Conservation (phyloP, 2,797 vertebrate genomes). For the Galago senegalensis region DNA sequence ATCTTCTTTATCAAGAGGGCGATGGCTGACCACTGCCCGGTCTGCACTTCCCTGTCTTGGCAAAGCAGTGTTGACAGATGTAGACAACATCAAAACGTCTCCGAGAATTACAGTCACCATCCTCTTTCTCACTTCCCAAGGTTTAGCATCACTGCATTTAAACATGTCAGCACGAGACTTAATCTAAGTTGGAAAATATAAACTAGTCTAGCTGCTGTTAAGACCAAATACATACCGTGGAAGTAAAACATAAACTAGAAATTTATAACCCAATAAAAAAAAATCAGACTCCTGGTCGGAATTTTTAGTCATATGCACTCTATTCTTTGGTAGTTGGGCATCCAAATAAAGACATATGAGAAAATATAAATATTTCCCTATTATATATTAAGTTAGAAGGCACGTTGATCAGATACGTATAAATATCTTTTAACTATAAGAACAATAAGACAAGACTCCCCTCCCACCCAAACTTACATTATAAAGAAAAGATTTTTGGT, state of each 20-base stretch:
- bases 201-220: slow-evolving; percentile 1
- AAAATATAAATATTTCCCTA: slow-evolving; percentile 43
- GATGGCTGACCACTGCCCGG: background rate
- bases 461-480: background rate
- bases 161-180: background rate
- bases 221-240: background rate
- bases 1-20: slow-evolving; percentile 2
- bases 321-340: slow-evolving; percentile 25
- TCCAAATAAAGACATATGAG: slow-evolving; percentile 21
- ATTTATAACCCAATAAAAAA: slow-evolving; percentile 21
- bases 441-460: slow-evolving; percentile 40
- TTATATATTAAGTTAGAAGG: slow-evolving; percentile 31
- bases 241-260: slow-evolving; percentile 55
- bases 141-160: slow-evolving; percentile 30
- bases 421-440: slow-evolving; percentile 46
- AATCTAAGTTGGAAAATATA: slow-evolving; percentile 46
- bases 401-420: slow-evolving; percentile 15
- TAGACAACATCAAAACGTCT: slow-evolving; percentile 38
- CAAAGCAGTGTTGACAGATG: slow-evolving; percentile 4
- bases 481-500: slow-evolving; percentile 30
- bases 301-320: slow-evolving; percentile 13
- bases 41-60: slow-evolving; percentile 23
- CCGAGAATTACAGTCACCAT: slow-evolving; percentile 45
- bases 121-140: background rate
- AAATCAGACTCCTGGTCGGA: slow-evolving; percentile 1